Evolutionary conservation across 2,888 invertebrate genomes (phyloP).

Genomic region (Zaprionus bogoriensis): DNA sequence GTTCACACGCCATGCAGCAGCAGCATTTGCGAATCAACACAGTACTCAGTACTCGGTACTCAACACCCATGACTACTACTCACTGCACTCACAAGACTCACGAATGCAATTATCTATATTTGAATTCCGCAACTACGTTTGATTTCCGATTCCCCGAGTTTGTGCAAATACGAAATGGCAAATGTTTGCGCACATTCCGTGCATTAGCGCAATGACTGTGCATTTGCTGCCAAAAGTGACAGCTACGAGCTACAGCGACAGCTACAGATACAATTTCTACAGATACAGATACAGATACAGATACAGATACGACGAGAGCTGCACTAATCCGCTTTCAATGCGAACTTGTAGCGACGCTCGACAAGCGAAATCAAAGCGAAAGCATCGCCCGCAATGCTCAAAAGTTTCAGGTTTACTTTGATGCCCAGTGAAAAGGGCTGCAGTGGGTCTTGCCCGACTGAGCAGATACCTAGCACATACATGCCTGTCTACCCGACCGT

Average conservation of each 20-base stretch:
- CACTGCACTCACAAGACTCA: neutral
- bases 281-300: conserved; percentile 1
- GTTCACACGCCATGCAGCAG: conserved; percentile 29
- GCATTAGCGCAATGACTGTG: conserved; percentile 42
- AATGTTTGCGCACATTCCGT: conserved; percentile 33
- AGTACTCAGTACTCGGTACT: neutral
- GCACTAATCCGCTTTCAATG: conserved; percentile 34
- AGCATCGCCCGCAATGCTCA: conserved; percentile 22
- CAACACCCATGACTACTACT: neutral
- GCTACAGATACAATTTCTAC: conserved; percentile 1
- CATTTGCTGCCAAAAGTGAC: conserved; percentile 14
- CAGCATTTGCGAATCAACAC: no score
- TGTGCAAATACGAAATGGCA: conserved; percentile 25
- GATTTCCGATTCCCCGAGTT: conserved; percentile 13
- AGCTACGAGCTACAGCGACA: neutral
- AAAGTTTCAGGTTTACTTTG: neutral
- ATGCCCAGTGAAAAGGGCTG: neutral
- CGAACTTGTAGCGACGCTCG: neutral
- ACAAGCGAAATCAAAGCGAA: conserved; percentile 47
- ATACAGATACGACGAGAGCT: neutral
- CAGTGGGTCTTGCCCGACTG: no score
- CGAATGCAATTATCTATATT: conserved; percentile 55
- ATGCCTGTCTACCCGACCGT: no score
- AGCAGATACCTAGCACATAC: no score
- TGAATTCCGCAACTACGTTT: conserved; percentile 5